Evolutionary conservation across 2,888 invertebrate genomes (phyloP), one percentile per base, ranked within the genome.

Genomic region (Drosophila melanosoma): DNA sequence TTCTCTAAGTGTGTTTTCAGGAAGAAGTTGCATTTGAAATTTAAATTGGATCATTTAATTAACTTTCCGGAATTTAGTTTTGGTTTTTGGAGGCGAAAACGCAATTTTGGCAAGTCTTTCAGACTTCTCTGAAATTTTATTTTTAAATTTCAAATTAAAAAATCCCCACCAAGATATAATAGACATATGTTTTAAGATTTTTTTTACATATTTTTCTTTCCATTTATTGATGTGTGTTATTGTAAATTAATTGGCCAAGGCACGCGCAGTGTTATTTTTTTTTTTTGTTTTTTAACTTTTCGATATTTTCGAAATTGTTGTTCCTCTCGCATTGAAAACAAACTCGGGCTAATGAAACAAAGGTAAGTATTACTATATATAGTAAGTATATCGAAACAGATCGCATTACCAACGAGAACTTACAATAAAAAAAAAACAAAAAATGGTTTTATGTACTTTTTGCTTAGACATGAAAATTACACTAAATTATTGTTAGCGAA

Each of bases 201-300:
- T 75, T 75, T 75, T 75, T 67, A 77, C 66, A 79, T 69, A 72
- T 76, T 79, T 66, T 70, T 52, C 36, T 78, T 84, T 89, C 60
- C 65, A 82, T 85, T 86, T 87, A 85, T 86, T 86, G 69, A 76
- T 86, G 20, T 86, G 86, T 85, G 82, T 88, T 87, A 85, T 87
- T 69, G 85, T 85, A 89, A 79, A 85, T 89, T 72, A 73, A 76
- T 85, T 85, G 84, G 77, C 82, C 82, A 89, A 85, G 85, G 89
- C 85, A 85, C 84, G 62, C 79, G 70, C 72, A 73, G 74, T 79
- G 67, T 69, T 84, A 67, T 64, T 79, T 36, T 68, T 79, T 51
- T 48, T 53, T 59, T 7, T 42, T 42, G 42, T 11, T 12, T 11
- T 45, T 15, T 15, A 42, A 20, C 20, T 42, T 20, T 45, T 45